These are phyloP conservation scores for Esox niger DNA, from an alignment of 2,113 vertebrate species.

Conservation along the genomic window DNA sequence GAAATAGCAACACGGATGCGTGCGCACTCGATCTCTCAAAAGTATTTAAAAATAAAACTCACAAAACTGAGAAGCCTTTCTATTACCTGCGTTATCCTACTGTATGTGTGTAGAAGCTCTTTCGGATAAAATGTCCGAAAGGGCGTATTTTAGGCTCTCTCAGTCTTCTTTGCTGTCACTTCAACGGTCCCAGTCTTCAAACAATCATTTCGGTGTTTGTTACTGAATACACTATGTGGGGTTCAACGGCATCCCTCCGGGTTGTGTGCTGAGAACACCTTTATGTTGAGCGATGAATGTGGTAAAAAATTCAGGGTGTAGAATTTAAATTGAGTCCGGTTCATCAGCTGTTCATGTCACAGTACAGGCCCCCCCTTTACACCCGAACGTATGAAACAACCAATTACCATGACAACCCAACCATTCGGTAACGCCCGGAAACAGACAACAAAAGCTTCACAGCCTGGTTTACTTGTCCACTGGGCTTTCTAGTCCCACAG, in stretches of 20 bases:
- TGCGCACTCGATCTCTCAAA: too few species aligned
- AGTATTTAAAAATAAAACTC: not conserved
- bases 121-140: not conserved
- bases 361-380: not conserved
- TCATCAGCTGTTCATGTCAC: not conserved
- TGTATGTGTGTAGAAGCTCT: not conserved
- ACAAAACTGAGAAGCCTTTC: not conserved
- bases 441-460: not conserved
- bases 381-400: not conserved
- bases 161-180: not conserved
- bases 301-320: not conserved
- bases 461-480: not conserved
- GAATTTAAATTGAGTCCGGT: not conserved
- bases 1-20: conserved; percentile 5
- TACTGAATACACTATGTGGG: conserved; percentile 15
- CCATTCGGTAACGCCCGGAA: not conserved
- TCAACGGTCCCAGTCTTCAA: conserved; percentile 5
- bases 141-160: not conserved
- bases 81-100: not conserved
- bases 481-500: not conserved
- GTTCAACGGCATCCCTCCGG: conserved; percentile 26
- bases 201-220: conserved; percentile 18
- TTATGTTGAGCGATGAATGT: too few species aligned
- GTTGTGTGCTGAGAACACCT: conserved; percentile 6
- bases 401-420: not conserved